Percentiles rank a stretch among this genome's conserved stretches.
These are phyloP conservation scores for Zenarchopterus dispar DNA, from an alignment of 2,797 vertebrate genomes.

Conservation along the genomic window DNA sequence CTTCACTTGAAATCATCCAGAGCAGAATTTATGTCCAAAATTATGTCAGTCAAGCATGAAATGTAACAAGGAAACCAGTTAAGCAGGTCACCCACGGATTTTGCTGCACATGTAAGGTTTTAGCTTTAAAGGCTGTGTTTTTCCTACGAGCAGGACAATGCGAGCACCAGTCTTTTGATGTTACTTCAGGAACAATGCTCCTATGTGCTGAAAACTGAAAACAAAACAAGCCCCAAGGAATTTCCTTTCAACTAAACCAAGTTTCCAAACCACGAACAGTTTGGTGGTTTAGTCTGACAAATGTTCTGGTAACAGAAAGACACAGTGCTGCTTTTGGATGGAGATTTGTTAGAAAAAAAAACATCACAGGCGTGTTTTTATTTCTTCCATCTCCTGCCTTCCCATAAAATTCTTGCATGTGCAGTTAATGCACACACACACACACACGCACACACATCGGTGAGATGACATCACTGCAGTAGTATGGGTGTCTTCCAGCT, in stretches of 20 bases:
- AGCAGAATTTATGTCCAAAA: conserved; percentile 27
- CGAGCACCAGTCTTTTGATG: conserved; percentile 22
- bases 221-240: conserved; percentile 59
- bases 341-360: conserved; percentile 54
- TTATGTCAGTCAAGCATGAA: conserved; percentile 30
- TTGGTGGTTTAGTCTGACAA: conserved; percentile 75
- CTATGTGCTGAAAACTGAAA: conserved; percentile 51
- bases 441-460: conserved; percentile 25
- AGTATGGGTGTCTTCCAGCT: conserved; percentile 47
- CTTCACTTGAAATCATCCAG: conserved; percentile 43
- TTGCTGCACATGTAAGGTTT: conserved; percentile 7
- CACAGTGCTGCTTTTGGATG: conserved; percentile 65
- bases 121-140: neutral
- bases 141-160: conserved; percentile 14
- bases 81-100: conserved; percentile 8
- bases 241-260: conserved; percentile 75
- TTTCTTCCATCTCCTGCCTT: conserved; percentile 53
- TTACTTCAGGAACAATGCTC: conserved; percentile 53
- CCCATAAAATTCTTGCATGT: conserved; percentile 61
- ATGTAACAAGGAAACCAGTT: conserved; percentile 25
- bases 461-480: conserved; percentile 71
- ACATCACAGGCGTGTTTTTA: conserved; percentile 51
- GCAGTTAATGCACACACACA: conserved; percentile 45
- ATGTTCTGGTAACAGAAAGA: conserved; percentile 75
- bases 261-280: conserved; percentile 78